Evolutionary conservation across 2,113 vertebrate genomes (phyloP), one percentile per base, ranked within the genome.

Genomic region (Catharus minimus): DNA sequence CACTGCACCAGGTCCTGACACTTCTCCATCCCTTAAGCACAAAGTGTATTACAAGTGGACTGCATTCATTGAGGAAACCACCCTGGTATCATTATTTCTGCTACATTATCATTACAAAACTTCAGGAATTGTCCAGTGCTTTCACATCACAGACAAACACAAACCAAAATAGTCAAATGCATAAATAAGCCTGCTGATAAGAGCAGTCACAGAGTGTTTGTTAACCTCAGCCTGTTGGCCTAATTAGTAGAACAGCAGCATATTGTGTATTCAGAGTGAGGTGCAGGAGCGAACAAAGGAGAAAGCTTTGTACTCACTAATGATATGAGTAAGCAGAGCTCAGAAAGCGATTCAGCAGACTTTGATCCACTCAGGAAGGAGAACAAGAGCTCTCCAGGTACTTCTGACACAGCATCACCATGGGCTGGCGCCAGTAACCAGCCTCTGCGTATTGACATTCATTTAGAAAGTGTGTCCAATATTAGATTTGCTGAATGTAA

Each of bases 241-340:
- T 81, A 39, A 85, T 93, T 89, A 89, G 68, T 58, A 22, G 55
- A 89, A 86, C 38, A 66, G 91, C 50, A 86, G 50, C 60, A 49
- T 41, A 46, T 68, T 85, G 89, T 90, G 72, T 75, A 77, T 93
- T 75, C 81, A 76, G 46, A 90, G 57, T 17, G 80, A 92, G 69
- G 49, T 74, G 61, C 66, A 67, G 67, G 68, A 60, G 39, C 1
- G 19, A 81, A 83, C 72, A 93, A 88, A 86, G 65, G 81, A 64
- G 78, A 67, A 46, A 44, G 76, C 96, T 97, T 96, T 96, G 97
- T 96, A 88, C 53, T 88, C 66, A 7, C 26, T 94, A 94, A 97
- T 96, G 89, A 95, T 74, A 96, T 96, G 96, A 86, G 86, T 96
- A 91, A 96, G 66, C 43, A 28, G 74, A 88, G 94, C 82, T 95